Base-by-base conservation (phyloP, 2,113 vertebrate species). In the Ovis canadensis region DNA sequence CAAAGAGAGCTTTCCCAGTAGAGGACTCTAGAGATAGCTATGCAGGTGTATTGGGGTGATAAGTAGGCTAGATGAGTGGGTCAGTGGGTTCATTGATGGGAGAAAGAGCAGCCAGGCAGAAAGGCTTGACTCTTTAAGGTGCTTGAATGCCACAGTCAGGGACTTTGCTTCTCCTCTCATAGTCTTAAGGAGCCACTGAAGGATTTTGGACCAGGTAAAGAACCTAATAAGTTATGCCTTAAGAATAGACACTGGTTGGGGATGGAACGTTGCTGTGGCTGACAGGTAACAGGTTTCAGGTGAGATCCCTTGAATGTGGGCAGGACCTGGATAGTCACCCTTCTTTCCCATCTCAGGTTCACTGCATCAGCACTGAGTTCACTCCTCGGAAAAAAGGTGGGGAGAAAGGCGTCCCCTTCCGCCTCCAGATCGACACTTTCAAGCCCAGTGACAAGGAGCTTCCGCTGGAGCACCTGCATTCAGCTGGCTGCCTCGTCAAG, bases 321-420 rank as follows among this genome's bases (percentile, higher is more conserved):
- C 23, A 15, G 52, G 33, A 54, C 43, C 67, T 48, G 6, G n/a
- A 33, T 43, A 7, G 55, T 77, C 33, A 21, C 29, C 8, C 29
- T 31, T 33, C 10, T 59, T 92, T 12, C 74, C 21, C 16, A 2
- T 21, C 62, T n/a, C 88, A 98, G 98, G 97, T 98, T 96, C 98
- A 98, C 57, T 98, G 98, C 85, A 98, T 98, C 96, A 98, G 98
- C 40, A 98, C 98, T 0, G 98, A 99, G 91, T 98, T 99, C 95
- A 98, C 97, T 0, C 97, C 96, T 45, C 77, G 87, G 23, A 98
- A 98, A 89, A 98, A 98, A 50, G 98, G 98, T 23, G 98, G 98
- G 8, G 98, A 99, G 95, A 98, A 98, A 93, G 98, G 98, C 0
- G 95, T 98, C 3, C 98, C 98, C 2, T 98, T 98, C 83, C 81